Base-by-base conservation (phyloP, 2,797 vertebrate genomes). In the Stomatorhinus walkeri region DNA sequence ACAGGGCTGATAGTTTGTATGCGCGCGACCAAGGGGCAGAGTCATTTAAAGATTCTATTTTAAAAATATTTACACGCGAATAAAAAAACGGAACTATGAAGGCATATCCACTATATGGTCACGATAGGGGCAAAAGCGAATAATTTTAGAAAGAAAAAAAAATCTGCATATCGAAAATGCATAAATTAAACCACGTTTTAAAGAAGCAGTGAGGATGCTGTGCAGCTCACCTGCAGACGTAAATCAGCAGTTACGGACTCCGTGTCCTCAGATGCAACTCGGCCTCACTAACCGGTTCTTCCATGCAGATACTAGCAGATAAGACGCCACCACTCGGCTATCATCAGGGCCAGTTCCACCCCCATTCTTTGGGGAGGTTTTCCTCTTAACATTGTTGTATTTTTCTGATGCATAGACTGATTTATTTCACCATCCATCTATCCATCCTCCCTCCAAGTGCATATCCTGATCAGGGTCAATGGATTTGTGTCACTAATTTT, bases 1-100 rank as follows among this genome's bases (percentile, higher is more conserved):
- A 88, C 48, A 88, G 49, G 36, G 72, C 64, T 12, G 49, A 54
- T 81, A 88, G 72, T 79, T 79, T 79, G 19, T 79, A 79, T 46
- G 16, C 36, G 19, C 46, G 36, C 46, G 14, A 79, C 40, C 19
- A 46, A 43, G 19, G 36, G 40, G 36, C 72, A 40, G 72, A 43
- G 40, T 79, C 36, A 46, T 79, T 79, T 79, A 46, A 79, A 79
- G 36, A 46, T 19, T 43, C 72, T 79, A 79, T 46, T 40, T 79
- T 43, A 9, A 8, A 79, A n/a, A 79, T 46, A 43, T n/a, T 32
- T 72, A 36, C 4, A 61, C 8, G 22, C 22, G 4, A 72, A 36
- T 32, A 72, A 46, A 79, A 40, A 79, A 79, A 79, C 2, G 7
- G 72, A n/a, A 16, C 32, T 79, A 43, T 46, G 72, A 79, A n/a